Evolutionary conservation across 2,113 vertebrate genomes (phyloP), one percentile per base, ranked within the genome.

Genomic region (Pardalotus punctatus): DNA sequence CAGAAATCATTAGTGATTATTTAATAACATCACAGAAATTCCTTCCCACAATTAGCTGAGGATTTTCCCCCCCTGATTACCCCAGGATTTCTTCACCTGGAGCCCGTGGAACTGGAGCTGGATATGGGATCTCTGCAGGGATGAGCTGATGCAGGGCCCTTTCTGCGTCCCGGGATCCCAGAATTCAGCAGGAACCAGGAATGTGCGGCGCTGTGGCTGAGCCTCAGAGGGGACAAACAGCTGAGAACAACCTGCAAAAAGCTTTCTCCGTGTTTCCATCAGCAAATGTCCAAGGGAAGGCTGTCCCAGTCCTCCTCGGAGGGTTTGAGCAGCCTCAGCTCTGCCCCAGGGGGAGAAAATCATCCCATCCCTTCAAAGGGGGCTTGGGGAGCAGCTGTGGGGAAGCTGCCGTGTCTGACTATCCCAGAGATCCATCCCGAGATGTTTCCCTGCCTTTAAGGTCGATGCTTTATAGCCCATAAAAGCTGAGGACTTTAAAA

Each of bases 401-500:
- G 48, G 61, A 62, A 54, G 42, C 42, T 43, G 42, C 15, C 15
- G 5, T 2, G 25, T 12, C 66, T 50, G 29, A 14, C 21, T 25
- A 19, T 12, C 76, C 91, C 71, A 40, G 6, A 74, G 18, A 42
- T 7, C 60, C 45, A 8, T 25, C 53, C 89, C 19, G 81, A 86
- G 70, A 36, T 4, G 24, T 58, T 88, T 61, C 86, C 81, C 80
- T 95, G 76, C 72, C 72, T 86, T 73, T 78, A 10, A 94, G 87
- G 42, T 57, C 47, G 21, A 5, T 33, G 50, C 47, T 96, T 74
- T 54, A 54, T 60, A 95, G 91, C 62, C 83, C 64, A 86, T 91
- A 83, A 92, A 96, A 96, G 28, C 64, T 24, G 79, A 90, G 74
- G 66, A 43, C 48, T 79, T 54, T 31, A 43, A 24, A 50, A 79